Conservation (phyloP, 1,140 invertebrate species). For the Ylistrum balloti region DNA sequence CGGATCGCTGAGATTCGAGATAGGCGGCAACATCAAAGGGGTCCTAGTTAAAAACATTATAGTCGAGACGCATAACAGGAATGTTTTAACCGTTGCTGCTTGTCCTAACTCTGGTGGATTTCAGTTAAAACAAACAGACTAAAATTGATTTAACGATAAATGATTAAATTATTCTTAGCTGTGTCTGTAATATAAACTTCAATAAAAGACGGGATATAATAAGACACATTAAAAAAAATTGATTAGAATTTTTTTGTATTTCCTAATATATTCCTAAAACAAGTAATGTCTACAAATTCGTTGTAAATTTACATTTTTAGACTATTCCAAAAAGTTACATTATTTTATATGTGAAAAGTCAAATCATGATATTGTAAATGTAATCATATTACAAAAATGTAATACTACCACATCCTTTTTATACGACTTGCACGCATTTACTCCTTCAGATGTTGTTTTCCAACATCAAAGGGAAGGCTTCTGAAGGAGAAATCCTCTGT, state of each 20-base stretch:
- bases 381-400: constrained; percentile 62
- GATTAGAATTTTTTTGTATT: neutral
- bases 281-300: neutral
- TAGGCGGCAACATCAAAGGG: constrained; percentile 75
- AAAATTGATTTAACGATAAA: constrained; percentile 40
- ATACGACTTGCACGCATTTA: constrained; percentile 65
- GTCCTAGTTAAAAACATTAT: constrained; percentile 72
- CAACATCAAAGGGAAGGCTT: constrained; percentile 72
- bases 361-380: constrained; percentile 45
- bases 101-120: constrained; percentile 33
- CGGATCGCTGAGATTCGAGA: constrained; percentile 73
- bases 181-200: neutral
- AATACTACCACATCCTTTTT: constrained; percentile 61
- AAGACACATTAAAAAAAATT: neutral
- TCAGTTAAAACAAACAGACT: constrained; percentile 29
- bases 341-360: neutral
- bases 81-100: constrained; percentile 61
- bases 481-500: constrained; percentile 64
- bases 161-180: constrained; percentile 40
- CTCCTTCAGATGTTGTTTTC: constrained; percentile 67
- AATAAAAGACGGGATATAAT: neutral
- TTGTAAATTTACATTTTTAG: neutral
- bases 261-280: neutral
- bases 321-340: neutral
- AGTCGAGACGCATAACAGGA: constrained; percentile 74